Evolutionary conservation across 2,797 vertebrate genomes (phyloP), one percentile per base, ranked within the genome.

Genomic region (Sebastes minor): DNA sequence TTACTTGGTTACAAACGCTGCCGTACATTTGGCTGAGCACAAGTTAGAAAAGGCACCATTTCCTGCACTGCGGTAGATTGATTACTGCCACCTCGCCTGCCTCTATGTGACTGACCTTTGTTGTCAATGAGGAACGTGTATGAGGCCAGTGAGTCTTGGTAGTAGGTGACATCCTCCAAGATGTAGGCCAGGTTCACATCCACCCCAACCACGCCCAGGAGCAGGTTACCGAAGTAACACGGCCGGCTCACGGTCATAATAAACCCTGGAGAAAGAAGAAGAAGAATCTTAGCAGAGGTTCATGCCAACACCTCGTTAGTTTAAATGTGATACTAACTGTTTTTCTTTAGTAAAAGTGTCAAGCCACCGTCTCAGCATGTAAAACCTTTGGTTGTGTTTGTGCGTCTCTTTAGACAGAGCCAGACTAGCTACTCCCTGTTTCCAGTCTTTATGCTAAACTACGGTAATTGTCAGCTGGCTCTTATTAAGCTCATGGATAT

Each of bases 121-220:
- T 99, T 98, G 93, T 99, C 98, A 27, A 99, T 99, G 83, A 99
- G 98, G 91, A 99, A 99, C 1, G 98, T 99, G 93, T 99, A 99
- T 12, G 99, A 99, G 6, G 98, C 98, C 95, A 99, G 91, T 0
- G 98, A 99, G 91, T 99, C 99, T 84, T 99, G 99, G 85, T 99
- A 99, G 90, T 99, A 99, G 2, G 98, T 99, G 89, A 99, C 98
- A 2, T 99, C 98, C 91, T 99, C 99, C 67, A 99, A 92, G 89
- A 99, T 99, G 76, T 99, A 99, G 1, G 98, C 99, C 28, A 99
- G 95, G 72, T 99, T 99, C 80, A 99, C 98, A 1, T 99, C 99
- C 13, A 99, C 98, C 7, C 98, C 99, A 55, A 99, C 98, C 74
- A 99, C 97, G 3, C 99, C 99, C 28, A 99, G 95, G 77, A 99